Percentiles rank a stretch among this genome's conserved stretches.
These are phyloP conservation scores for Loris lydekkerianus DNA, from an alignment of 2,797 vertebrate genomes.

Conservation along the genomic window DNA sequence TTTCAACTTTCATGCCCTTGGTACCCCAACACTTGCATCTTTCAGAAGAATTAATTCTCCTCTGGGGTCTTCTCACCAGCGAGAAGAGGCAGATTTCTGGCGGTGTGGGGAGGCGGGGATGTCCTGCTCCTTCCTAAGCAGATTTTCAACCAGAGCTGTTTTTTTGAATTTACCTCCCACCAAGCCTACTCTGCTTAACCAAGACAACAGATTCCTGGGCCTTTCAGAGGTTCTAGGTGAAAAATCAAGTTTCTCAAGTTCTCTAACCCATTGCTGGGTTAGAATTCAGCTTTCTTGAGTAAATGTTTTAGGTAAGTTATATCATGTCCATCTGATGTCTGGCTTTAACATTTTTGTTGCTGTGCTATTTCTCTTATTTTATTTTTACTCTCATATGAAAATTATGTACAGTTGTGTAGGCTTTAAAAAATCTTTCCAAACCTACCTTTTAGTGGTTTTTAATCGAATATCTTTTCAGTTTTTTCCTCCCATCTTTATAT, in stretches of 20 bases:
- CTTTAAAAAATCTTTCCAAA: neutral
- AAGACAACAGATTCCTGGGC: neutral
- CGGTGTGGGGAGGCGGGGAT: neutral
- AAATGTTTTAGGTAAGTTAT: neutral
- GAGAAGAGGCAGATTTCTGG: neutral
- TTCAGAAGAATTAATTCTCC: constrained; percentile 26
- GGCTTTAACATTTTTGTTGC: neutral
- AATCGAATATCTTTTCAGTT: neutral
- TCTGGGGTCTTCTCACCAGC: neutral
- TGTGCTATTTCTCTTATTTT: neutral
- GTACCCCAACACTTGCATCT: neutral
- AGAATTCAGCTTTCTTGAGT: neutral
- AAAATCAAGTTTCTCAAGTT: neutral
- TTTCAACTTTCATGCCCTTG: neutral
- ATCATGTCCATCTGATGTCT: neutral
- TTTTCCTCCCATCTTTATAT: neutral
- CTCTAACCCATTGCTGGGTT: neutral
- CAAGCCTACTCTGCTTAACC: neutral
- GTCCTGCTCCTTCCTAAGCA: neutral
- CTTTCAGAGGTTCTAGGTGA: neutral
- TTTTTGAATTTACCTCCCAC: neutral
- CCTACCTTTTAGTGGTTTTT: neutral
- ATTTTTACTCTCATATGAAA: neutral
- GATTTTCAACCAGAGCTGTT: neutral
- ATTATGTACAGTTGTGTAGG: neutral